phyloP scores from a whole-genome alignment of 2,113 vertebrate species.

The Panurus biarmicus region DNA sequence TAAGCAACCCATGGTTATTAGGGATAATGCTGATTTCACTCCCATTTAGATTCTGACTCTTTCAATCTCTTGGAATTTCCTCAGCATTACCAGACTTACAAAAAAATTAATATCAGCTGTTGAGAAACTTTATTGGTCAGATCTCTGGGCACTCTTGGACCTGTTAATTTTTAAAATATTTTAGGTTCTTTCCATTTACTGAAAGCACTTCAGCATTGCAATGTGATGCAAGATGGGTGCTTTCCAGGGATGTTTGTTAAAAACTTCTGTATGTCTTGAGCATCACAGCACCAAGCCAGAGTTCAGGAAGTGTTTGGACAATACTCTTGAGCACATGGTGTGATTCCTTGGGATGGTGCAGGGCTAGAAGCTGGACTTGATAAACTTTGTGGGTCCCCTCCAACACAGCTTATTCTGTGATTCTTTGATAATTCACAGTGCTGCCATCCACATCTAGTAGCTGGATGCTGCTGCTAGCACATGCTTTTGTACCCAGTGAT shows the following conservation, averaged over 20 bases:
- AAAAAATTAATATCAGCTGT: not conserved
- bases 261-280: not conserved
- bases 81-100: not conserved
- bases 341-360: not conserved
- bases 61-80: conserved; percentile 10
- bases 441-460: not conserved
- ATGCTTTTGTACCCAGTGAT: not conserved
- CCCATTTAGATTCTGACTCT: not conserved
- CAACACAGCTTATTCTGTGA: not conserved
- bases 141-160: not conserved
- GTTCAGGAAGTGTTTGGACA: not conserved
- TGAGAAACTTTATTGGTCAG: not conserved
- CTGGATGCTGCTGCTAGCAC: not conserved
- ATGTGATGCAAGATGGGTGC: not conserved
- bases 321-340: not conserved
- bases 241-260: not conserved
- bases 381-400: not conserved
- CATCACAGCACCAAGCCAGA: not conserved
- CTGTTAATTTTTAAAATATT: not conserved
- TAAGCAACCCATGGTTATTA: not conserved
- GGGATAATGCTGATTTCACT: not conserved
- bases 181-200: not conserved
- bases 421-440: not conserved
- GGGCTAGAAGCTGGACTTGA: not conserved
- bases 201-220: not conserved